Evolutionary conservation across 2,797 vertebrate genomes (phyloP).

Genomic region (Macrochelys suwanniensis): DNA sequence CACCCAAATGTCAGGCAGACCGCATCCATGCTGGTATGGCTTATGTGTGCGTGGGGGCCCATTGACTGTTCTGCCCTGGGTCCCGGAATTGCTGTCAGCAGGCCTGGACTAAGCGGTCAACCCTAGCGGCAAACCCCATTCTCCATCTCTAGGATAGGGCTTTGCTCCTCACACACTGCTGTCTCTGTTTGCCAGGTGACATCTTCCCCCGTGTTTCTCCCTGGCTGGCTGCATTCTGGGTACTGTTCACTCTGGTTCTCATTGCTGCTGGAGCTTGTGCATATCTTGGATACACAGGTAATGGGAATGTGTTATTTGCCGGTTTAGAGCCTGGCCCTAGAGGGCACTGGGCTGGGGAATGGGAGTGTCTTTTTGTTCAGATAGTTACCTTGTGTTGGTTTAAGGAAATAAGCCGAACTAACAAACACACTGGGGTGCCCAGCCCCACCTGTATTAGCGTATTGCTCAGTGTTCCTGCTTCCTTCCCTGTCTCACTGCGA

Average conservation of each 20-base stretch:
- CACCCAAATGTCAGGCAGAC: too few relatives aligned
- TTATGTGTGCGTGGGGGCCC: too few relatives aligned
- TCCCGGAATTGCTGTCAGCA: too few relatives aligned
- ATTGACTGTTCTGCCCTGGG: too few relatives aligned
- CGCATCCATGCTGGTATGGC: too few relatives aligned
- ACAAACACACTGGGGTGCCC: neutral
- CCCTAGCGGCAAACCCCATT: neutral
- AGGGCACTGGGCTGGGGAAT: neutral
- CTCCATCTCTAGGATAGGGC: neutral
- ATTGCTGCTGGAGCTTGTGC: neutral
- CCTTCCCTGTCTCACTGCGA: neutral
- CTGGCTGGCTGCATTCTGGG: too few relatives aligned
- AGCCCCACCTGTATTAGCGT: fast-evolving
- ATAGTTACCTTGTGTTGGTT: neutral
- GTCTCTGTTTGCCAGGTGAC: neutral
- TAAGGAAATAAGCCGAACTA: neutral
- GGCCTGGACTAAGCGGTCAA: neutral
- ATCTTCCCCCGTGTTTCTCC: too few relatives aligned
- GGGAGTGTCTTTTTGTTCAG: neutral
- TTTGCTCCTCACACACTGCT: fast-evolving
- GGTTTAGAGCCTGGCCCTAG: neutral
- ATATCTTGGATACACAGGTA: neutral
- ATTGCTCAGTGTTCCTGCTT: neutral
- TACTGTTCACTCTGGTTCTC: too few relatives aligned
- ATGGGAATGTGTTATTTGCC: neutral